Evolutionary conservation across 1,140 invertebrate genomes (phyloP).

Genomic region (Caenorhabditis remanei): DNA sequence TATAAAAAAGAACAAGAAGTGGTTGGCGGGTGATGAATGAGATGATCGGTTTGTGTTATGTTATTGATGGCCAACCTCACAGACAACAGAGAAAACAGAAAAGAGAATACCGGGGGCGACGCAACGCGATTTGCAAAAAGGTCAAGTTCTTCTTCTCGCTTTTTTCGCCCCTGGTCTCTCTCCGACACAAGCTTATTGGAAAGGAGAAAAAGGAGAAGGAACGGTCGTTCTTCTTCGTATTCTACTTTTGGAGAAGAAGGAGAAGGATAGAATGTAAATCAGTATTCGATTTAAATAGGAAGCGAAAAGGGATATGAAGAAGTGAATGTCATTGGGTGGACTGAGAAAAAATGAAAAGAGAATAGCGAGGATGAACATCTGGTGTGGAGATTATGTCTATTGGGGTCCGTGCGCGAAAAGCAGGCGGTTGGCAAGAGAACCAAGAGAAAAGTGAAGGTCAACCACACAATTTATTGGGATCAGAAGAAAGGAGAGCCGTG

Average conservation of each 20-base stretch:
- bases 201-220: not conserved
- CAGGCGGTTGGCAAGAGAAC: slow-evolving; percentile 11
- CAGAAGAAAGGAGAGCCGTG: not conserved
- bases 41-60: slow-evolving; percentile 30
- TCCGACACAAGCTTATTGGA: slow-evolving; percentile 19
- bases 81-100: not conserved
- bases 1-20: slow-evolving; percentile 21
- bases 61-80: slow-evolving; percentile 18
- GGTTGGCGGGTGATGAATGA: not conserved
- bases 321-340: not conserved
- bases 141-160: slow-evolving; percentile 50
- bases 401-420: slow-evolving; percentile 26
- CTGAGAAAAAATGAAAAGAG: not conserved
- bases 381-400: slow-evolving; percentile 3
- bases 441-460: slow-evolving; percentile 26
- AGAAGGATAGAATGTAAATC: slow-evolving; percentile 5
- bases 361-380: not conserved
- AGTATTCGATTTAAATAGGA: slow-evolving; percentile 8
- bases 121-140: slow-evolving; percentile 47
- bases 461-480: not conserved
- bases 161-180: slow-evolving; percentile 5
- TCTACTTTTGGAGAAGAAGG: not conserved
- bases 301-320: slow-evolving; percentile 1
- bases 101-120: not conserved
- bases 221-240: not conserved